Base-by-base conservation (phyloP, 2,797 vertebrate species). In the Labeo calbasu region DNA sequence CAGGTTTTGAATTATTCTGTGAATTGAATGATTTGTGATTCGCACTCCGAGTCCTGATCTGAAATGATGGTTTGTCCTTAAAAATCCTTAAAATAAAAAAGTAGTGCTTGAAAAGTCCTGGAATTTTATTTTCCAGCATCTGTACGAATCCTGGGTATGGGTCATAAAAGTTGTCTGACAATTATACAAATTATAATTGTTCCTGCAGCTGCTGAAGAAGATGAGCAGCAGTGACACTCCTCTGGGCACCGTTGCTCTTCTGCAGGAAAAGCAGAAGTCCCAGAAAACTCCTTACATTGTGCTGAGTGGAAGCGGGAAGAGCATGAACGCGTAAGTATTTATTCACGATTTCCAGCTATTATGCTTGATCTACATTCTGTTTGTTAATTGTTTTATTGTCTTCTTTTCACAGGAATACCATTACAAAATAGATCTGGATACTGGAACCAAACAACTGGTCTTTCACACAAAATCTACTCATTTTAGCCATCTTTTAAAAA, bases 181-280 rank as follows among this genome's bases (percentile, higher is more conserved):
- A 3, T 17, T 65, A 32, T n/a, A n/a, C n/a, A n/a, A n/a, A 25
- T 65, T 79, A 5, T 21, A 13, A 43, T 71, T 76, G 12, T 2
- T 53, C 14, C 28, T 51, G n/a, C 90, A 96, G 78, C 94, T 98
- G 89, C 92, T 98, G 93, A 98, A 98, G 92, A 98, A 97, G 93
- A 98, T 98, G 97, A 98, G 97, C 91, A 98, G 97, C 88, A 98
- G 97, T 0, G 97, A 98, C 83, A 98, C 98, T 0, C 97, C 97
- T 0, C 92, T 98, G 2, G 97, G 97, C 73, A 98, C 97, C 0
- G 97, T 98, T 87, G 97, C 97, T 0, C 81, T 98, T 90, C 96
- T 98, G 21, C 97, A 98, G 90, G 97, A 99, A 91, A 98, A 98
- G 86, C 97, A 98, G 92, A 97, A 98, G 84, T 97, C 96, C 19